Conservation (phyloP, 2,888 invertebrate genomes). For the Synanthedon vespiformis region DNA sequence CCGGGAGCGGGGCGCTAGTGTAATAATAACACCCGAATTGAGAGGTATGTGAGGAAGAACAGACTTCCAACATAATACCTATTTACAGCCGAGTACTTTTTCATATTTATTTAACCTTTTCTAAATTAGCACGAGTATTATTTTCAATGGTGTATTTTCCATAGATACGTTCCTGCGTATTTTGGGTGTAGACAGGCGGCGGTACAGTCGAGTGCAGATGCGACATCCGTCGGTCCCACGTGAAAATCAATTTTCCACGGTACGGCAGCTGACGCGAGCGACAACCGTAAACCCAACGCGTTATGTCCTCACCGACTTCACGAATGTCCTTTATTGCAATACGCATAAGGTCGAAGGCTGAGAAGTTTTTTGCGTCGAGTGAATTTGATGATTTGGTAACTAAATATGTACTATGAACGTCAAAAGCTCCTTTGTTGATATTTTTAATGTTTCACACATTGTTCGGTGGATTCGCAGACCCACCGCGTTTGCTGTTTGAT, state of each 20-base stretch:
- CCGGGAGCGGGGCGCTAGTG: too few relatives aligned
- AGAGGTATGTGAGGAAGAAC: too few relatives aligned
- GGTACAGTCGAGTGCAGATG: constrained; percentile 59
- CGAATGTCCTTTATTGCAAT: constrained; percentile 12
- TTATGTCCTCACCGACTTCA: constrained; percentile 10
- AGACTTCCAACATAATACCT: too few relatives aligned
- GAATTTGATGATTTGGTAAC: constrained; percentile 14
- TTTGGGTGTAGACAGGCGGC: constrained; percentile 43
- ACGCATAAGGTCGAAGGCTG: constrained; percentile 19
- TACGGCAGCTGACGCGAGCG: constrained; percentile 65
- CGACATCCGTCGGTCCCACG: constrained; percentile 66
- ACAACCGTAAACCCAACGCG: constrained; percentile 37
- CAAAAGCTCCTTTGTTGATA: constrained; percentile 69
- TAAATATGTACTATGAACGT: constrained; percentile 61
- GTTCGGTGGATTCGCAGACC: constrained; percentile 44
- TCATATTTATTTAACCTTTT: too few relatives aligned
- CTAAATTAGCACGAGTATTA: neutral
- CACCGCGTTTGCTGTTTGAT: constrained; percentile 66
- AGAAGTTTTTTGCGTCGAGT: constrained; percentile 6
- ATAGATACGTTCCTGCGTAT: constrained; percentile 39
- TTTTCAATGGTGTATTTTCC: constrained; percentile 14
- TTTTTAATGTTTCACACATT: constrained; percentile 71
- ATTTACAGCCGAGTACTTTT: too few relatives aligned
- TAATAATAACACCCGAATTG: too few relatives aligned
- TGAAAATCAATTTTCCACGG: constrained; percentile 70